Base-by-base conservation (phyloP, 2,888 invertebrate genomes). In the Aethes cnicana region DNA sequence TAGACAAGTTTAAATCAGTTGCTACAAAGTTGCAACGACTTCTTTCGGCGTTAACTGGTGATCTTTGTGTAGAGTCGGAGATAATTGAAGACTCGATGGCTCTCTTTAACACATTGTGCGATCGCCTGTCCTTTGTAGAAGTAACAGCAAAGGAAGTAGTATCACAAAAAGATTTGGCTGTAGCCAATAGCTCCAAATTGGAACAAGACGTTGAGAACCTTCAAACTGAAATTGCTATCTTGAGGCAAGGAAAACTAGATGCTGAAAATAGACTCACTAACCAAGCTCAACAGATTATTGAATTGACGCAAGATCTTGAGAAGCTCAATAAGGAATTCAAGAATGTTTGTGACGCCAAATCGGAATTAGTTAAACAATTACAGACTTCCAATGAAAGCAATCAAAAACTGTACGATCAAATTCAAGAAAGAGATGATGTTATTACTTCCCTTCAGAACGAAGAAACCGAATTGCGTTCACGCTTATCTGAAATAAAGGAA, bases 51-150 rank as follows among this genome's bases (percentile, higher is more conserved):
- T 56, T 81, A 48, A 67, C 75, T 11, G 70, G 69, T 17, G 69
- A 75, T 39, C 63, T 68, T 33, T 61, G 62, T 54, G 71, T 73
- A 56, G 59, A 76, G 20, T 76, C 76, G 12, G 62, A 69, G 36
- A 48, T 69, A 18, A 61, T 73, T 23, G 72, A 74, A 9, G 69
- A 69, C 60, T 66, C 74, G 56, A 65, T 67, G 11, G 59, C 61
- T 25, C 58, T 72, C 26, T 72, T 77, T 37, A 68, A 61, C 11
- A 49, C 56, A 4, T 54, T 84, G 36, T 61, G 61, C 56, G 63
- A 66, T 23, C 70, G 61, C 35, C 62, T 84, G 30, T 59, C 58
- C 54, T 52, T 33, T n/a, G 67, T 84, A 56, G 73, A 81, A 58
- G 54, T 32, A 8, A 61, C 66, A 39, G 65, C 72, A 3, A 57